These are phyloP conservation scores for Gonioctena quinquepunctata DNA, from an alignment of 1,140 invertebrate genomes.

Conservation along the genomic window DNA sequence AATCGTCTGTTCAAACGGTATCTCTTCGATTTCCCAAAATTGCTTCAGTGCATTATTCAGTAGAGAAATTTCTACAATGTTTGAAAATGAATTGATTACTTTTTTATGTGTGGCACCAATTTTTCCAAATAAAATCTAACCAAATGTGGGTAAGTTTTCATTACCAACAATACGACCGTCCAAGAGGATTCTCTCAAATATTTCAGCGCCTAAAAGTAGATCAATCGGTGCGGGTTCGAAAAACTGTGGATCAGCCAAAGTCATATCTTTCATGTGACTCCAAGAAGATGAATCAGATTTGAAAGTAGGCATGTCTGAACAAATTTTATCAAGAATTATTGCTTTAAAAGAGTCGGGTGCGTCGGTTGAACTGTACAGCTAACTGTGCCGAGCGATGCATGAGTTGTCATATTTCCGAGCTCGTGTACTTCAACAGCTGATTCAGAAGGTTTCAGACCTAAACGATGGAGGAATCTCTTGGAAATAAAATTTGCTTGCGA, in stretches of 20 bases:
- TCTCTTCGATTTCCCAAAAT: constrained; percentile 3
- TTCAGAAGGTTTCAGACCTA: not conserved
- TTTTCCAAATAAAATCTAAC: constrained; percentile 4
- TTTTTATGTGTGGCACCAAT: not conserved
- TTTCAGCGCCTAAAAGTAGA: not conserved
- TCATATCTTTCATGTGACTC: not conserved
- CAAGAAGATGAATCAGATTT: not conserved
- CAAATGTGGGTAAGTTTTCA: not conserved
- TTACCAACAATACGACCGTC: not conserved
- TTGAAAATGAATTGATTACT: not conserved
- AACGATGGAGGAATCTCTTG: not conserved
- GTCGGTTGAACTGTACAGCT: too few relatives aligned
- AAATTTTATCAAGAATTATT: constrained; percentile 1
- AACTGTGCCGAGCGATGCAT: not conserved
- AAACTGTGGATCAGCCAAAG: not conserved
- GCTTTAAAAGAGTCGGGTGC: too few relatives aligned
- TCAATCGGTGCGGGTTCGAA: constrained; percentile 2
- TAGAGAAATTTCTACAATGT: not conserved
- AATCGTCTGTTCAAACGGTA: not conserved
- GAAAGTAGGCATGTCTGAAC: not conserved
- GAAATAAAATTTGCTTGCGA: constrained; percentile 2
- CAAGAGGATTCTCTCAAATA: not conserved
- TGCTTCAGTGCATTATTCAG: not conserved
- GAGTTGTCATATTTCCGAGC: not conserved
- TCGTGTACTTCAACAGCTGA: not conserved